Conservation (phyloP, 30 jellyfish, hydroid and myxozoan species). For the Turritopsis dohrnii region DNA sequence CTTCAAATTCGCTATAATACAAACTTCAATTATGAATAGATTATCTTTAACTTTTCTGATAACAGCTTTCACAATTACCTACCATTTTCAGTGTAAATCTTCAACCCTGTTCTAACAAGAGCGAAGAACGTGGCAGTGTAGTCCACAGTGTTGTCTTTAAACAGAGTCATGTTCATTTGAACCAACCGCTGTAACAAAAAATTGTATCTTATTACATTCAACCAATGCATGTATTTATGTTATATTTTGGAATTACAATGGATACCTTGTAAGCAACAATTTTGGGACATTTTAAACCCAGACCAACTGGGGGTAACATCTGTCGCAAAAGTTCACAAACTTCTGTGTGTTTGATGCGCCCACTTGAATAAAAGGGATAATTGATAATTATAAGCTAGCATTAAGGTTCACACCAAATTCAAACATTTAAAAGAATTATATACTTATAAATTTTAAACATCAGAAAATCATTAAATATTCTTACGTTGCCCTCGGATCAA, state of each 20-base stretch:
- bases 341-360: conserved; percentile 46
- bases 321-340: conserved; percentile 44
- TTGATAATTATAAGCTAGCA: not conserved
- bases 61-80: not conserved
- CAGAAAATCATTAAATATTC: not conserved
- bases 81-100: conserved; percentile 59
- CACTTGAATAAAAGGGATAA: conserved; percentile 4
- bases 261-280: conserved; percentile 37
- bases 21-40: too few relatives aligned
- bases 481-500: conserved; percentile 41
- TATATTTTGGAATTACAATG: not conserved
- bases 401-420: not conserved
- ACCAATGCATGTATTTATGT: not conserved
- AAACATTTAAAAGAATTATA: not conserved
- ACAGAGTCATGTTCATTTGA: conserved; percentile 76
- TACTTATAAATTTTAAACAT: too few relatives aligned
- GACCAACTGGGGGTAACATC: conserved; percentile 49
- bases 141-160: conserved; percentile 64
- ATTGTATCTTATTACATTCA: not conserved
- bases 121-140: conserved; percentile 71
- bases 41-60: too few relatives aligned
- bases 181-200: conserved; percentile 42
- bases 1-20: conserved; percentile 44
- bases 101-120: conserved; percentile 80
- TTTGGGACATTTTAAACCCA: conserved; percentile 41